Evolutionary conservation across 2,888 invertebrate species (phyloP).

Genomic region (Watsonalla cultraria): DNA sequence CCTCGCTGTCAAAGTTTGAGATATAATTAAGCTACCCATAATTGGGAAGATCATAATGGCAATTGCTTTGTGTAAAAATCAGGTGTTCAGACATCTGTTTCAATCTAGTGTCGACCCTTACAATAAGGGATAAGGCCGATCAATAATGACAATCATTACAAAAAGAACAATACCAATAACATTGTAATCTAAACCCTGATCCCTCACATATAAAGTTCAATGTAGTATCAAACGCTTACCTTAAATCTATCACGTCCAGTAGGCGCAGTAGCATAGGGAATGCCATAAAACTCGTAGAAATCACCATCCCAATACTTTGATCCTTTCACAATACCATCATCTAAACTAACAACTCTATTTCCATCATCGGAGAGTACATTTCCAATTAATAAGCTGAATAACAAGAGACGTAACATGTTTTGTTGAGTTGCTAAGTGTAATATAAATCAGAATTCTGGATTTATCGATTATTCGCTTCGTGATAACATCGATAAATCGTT

Average conservation of each 20-base stretch:
- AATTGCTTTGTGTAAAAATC: no score
- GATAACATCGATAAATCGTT: slow-evolving; percentile 15
- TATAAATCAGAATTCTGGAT: slow-evolving; percentile 10
- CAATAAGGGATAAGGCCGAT: no score
- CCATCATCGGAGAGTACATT: slow-evolving; percentile 28
- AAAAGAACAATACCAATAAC: not conserved
- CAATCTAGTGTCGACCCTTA: no score
- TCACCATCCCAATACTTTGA: slow-evolving; percentile 67
- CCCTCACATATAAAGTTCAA: no score
- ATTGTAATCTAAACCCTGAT: no score
- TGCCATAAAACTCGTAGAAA: slow-evolving; percentile 59
- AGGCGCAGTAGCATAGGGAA: slow-evolving; percentile 60
- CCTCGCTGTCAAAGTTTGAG: no score
- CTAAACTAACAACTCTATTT: slow-evolving; percentile 37
- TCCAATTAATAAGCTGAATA: slow-evolving; percentile 30
- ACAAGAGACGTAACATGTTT: slow-evolving; percentile 37
- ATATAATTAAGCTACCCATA: no score
- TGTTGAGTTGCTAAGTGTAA: slow-evolving; percentile 4
- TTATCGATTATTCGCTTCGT: slow-evolving; percentile 11
- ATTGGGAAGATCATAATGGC: no score
- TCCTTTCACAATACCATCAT: slow-evolving; percentile 50
- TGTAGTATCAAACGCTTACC: slow-evolving; percentile 28
- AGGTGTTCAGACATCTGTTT: no score
- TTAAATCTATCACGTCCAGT: slow-evolving; percentile 56
- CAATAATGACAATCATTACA: no score